These are phyloP conservation scores for Ophion obscuratus DNA, from an alignment of 2,888 invertebrate species.

Conservation along the genomic window DNA sequence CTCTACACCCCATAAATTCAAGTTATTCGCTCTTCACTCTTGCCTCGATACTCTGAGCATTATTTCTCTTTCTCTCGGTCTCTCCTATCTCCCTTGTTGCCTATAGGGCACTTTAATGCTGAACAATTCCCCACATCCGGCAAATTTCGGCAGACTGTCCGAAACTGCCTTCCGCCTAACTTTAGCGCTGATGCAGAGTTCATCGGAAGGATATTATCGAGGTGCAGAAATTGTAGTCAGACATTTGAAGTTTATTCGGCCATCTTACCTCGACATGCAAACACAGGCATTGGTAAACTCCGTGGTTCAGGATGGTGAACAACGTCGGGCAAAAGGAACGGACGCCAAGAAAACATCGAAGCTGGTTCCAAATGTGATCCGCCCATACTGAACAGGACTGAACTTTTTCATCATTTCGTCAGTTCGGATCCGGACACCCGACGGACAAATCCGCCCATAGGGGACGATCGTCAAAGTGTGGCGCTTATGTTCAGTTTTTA, in stretches of 20 bases:
- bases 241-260: slow-evolving; percentile 10
- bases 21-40: slow-evolving; percentile 78
- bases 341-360: neutral
- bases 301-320: too few species aligned
- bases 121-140: slow-evolving; percentile 43
- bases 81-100: slow-evolving; percentile 61
- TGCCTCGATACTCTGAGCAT: slow-evolving; percentile 47
- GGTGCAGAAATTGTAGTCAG: slow-evolving; percentile 44
- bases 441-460: neutral
- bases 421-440: neutral
- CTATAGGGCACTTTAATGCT: slow-evolving; percentile 53
- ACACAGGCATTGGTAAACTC: neutral
- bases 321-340: too few species aligned
- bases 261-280: neutral
- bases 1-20: slow-evolving; percentile 81
- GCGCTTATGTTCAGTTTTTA: neutral
- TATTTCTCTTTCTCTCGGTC: slow-evolving; percentile 48
- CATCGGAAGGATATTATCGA: slow-evolving; percentile 48
- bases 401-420: neutral
- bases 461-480: neutral
- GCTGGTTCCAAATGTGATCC: neutral
- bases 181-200: slow-evolving; percentile 41
- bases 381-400: neutral
- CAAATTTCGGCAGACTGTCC: slow-evolving; percentile 21
- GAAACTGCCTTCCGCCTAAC: slow-evolving; percentile 17